Base-by-base conservation (phyloP, 2,888 invertebrate genomes). In the Callyntrura sp. region DNA sequence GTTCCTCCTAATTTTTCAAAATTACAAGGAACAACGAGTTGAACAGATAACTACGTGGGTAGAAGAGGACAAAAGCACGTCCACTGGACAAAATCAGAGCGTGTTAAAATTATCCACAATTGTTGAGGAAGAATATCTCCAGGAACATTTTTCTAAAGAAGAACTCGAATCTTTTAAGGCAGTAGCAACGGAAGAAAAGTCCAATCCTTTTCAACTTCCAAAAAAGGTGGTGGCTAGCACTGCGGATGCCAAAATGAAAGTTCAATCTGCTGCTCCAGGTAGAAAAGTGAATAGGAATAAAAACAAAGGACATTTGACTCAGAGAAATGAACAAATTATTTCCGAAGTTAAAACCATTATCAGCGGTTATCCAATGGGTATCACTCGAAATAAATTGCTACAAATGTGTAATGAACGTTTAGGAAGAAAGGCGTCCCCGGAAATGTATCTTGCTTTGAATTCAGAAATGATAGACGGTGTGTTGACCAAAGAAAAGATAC, bases 21-120 rank as follows among this genome's bases (percentile, higher is more conserved):
- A 82, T 23, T 90, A 90, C 25, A 90, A 84, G 60, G 68, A 83
- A 12, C 85, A 90, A 48, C 35, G 87, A 68, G 14, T 90, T 2
- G 84, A 90, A 14, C 78, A 90, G 28, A 0, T 90, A 9, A 0
- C 78, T 11, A 35, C 78, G 35, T 90, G 90, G 90, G 23, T 84
- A 0, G 78, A 28, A 17, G 17, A 14, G 55, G 20, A 14, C 6
- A 2, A 51, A 11, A 11, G 55, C n/a, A 48, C n/a, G 14, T 25
- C 6, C 17, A 28, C 4, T 51, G 73, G 76, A 20, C 20, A 8
- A 23, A 25, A 73, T 0, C 1, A 20, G 62, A 60, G 68, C 65
- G 0, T 45, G 9, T 12, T 25, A 6, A 70, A 12, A 45, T 45
- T 55, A 28, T 3, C 12, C 4, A 28, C 25, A 65, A 12, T 81